A percentile compares a stretch with the other conserved stretches of the same genome.
Evolutionary conservation across 2,113 vertebrate species (phyloP).

Genomic region (Dipodomys stephensi): DNA sequence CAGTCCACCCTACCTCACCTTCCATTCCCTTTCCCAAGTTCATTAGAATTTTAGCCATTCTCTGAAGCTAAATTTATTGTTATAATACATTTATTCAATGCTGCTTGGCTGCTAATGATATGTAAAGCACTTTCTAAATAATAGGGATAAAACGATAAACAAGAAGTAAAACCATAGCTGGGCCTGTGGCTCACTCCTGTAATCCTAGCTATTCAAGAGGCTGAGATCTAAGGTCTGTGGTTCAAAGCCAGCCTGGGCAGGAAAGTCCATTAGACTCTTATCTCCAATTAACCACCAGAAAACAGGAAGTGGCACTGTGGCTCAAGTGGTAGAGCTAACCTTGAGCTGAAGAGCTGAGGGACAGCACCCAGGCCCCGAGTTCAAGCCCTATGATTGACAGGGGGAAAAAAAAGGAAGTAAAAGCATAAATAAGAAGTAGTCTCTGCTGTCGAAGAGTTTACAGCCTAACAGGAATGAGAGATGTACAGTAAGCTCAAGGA

Average conservation of each 20-base stretch:
- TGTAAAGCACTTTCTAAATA: slow-evolving; percentile 55
- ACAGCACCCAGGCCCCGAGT: no score
- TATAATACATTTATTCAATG: slow-evolving; percentile 21
- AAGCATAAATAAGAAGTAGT: not conserved
- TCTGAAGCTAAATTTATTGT: slow-evolving; percentile 51
- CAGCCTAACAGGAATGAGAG: not conserved
- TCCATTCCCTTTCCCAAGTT: not conserved
- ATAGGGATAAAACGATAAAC: slow-evolving; percentile 34
- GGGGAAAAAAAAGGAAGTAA: not conserved
- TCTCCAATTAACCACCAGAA: no score
- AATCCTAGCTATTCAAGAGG: no score
- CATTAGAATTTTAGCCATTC: not conserved
- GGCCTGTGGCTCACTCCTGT: no score
- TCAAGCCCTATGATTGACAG: no score
- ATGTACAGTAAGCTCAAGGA: not conserved
- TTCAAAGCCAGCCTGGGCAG: no score
- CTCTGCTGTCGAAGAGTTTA: not conserved
- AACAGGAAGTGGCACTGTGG: no score
- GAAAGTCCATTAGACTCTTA: no score
- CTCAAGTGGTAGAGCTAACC: no score
- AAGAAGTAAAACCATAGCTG: not conserved
- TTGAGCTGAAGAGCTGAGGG: no score
- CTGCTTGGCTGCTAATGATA: slow-evolving; percentile 50
- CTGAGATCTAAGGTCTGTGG: no score
- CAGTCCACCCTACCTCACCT: no score